Base-by-base conservation (phyloP, 2,888 invertebrate species). In the Cerastoderma edule region DNA sequence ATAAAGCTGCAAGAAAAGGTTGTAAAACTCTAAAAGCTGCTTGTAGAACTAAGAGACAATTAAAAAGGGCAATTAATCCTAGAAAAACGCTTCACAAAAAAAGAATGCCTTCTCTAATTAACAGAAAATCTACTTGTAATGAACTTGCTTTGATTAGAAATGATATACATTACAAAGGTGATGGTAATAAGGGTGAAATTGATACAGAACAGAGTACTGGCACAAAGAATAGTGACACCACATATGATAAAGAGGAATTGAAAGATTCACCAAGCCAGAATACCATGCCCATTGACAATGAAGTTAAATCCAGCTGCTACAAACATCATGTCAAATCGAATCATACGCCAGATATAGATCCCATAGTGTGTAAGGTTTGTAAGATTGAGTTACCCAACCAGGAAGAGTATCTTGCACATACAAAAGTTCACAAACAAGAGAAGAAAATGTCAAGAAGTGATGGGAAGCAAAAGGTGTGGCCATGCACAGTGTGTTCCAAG, bases 401-500 rank as follows among this genome's bases (percentile, higher is more conserved):
- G 19, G 50, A 66, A 48, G 30, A 30, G n/a, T 66, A 68, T 27
- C 48, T 50, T 22, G 39, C 32, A 28, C 74, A 75, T 60, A 56
- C 69, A 30, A 69, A 69, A 50, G 33, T 44, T 10, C 74, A 75
- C 53, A 68, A 69, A 22, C 13, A 30, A 16, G 33, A 32, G 1
- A 35, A 30, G 10, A 56, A 24, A 22, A 39, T 19, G 13, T 27
- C 27, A 1, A 33, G 54, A 44, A 30, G n/a, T 16, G 44, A 24
- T 27, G 28, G 13, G 16, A 33, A 32, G 22, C 50, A 67, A 28
- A 57, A 72, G 16, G 30, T 46, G 27, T 75, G 75, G 75, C 75
- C 71, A 46, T 75, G 75, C 48, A 30, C 57, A 28, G 71, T 71
- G 28, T 75, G 75, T 54, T 39, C 33, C 19, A 65, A 71, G 19